Conservation (phyloP, 1,140 invertebrate species). For the Brachionus rotundiformis region DNA sequence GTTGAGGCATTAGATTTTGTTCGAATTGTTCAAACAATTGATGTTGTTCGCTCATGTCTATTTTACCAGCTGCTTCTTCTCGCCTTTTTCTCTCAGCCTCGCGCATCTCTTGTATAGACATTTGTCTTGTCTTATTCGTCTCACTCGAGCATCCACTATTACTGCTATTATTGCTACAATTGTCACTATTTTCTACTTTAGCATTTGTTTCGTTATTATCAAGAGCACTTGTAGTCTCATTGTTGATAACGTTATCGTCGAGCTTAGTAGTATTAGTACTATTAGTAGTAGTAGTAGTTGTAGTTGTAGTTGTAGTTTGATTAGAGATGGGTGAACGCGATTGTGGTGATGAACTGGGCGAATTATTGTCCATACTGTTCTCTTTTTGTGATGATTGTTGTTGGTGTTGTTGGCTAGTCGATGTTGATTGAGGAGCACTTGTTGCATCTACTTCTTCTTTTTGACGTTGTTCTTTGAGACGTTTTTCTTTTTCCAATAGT, state of each 20-base stretch:
- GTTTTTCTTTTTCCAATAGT: conserved; percentile 23
- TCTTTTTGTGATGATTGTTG: no score
- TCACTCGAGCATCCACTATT: not conserved
- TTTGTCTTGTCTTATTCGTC: not conserved
- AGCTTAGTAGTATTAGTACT: no score
- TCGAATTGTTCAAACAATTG: conserved; percentile 46
- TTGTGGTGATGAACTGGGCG: no score
- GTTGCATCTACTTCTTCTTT: conserved; percentile 3
- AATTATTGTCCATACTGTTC: no score
- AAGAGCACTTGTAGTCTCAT: no score
- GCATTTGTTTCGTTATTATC: no score
- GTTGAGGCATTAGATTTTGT: conserved; percentile 39
- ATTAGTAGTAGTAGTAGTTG: no score
- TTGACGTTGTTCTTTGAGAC: conserved; percentile 25
- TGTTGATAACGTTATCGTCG: no score
- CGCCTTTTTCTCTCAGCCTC: conserved; percentile 34
- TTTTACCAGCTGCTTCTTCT: conserved; percentile 45
- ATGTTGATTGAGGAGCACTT: no score
- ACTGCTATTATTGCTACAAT: not conserved
- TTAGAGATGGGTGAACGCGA: no score
- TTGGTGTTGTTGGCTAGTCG: no score
- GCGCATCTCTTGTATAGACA: conserved; percentile 50
- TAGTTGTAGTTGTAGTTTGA: no score
- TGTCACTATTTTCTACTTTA: not conserved
- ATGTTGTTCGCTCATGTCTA: conserved; percentile 48